These are phyloP conservation scores for Chamaea fasciata DNA, from an alignment of 2,113 vertebrate genomes.

Conservation along the genomic window DNA sequence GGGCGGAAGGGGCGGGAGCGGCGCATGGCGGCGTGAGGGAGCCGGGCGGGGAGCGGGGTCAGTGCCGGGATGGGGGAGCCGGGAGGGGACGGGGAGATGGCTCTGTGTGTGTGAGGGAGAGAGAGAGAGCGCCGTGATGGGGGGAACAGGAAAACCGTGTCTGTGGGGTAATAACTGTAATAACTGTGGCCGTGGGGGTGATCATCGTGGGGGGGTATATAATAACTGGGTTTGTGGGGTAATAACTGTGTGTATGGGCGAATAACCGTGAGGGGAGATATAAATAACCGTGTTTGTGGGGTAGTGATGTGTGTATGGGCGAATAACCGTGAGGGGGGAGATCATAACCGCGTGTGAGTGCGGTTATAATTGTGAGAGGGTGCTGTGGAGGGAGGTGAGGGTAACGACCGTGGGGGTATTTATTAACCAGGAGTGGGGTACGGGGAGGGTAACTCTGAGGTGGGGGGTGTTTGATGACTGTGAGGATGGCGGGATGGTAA, in stretches of 20 bases:
- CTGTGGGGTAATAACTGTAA: not conserved
- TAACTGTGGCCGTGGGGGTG: not conserved
- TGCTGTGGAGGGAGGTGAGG: not conserved
- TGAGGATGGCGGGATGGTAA: not conserved
- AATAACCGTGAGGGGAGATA: too few relatives aligned
- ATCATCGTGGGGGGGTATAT: not conserved
- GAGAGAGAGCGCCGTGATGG: not conserved
- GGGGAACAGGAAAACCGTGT: not conserved
- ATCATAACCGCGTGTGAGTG: not conserved
- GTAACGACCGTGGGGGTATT: not conserved
- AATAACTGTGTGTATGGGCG: not conserved
- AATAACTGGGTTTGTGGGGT: not conserved
- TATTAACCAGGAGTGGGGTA: too few relatives aligned
- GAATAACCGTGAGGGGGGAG: not conserved
- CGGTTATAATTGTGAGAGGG: too few relatives aligned
- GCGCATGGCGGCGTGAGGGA: not conserved
- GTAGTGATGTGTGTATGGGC: not conserved
- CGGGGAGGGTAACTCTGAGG: not conserved
- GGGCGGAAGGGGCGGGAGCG: not conserved
- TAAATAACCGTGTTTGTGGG: too few relatives aligned
- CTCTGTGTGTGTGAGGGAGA: not conserved
- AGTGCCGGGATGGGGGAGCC: not conserved
- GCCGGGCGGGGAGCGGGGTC: not conserved
- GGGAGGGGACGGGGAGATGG: accelerated
- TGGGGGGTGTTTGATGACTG: not conserved